These are phyloP conservation scores for Himalopsyche phryganea DNA, from an alignment of 1,140 invertebrate species.

Conservation along the genomic window DNA sequence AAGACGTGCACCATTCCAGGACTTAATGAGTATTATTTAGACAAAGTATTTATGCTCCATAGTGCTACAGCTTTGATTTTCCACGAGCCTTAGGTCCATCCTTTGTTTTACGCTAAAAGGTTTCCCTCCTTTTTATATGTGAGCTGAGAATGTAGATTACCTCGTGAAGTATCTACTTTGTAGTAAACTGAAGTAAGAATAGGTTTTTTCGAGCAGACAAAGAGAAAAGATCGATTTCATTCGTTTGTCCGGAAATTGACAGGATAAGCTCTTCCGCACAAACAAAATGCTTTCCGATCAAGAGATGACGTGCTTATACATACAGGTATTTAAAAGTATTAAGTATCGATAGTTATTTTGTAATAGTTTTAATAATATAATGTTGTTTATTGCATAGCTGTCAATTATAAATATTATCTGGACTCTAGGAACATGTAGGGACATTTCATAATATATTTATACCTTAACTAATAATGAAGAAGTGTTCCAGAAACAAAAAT, in stretches of 20 bases:
- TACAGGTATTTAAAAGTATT: neutral
- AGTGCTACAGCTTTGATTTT: neutral
- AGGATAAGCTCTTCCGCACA: slow-evolving; percentile 23
- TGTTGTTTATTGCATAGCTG: slow-evolving; percentile 11
- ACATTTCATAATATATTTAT: too few relatives aligned
- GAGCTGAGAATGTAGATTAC: too few relatives aligned
- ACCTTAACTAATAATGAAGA: too few relatives aligned
- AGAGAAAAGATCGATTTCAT: slow-evolving; percentile 23
- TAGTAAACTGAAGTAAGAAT: slow-evolving; percentile 18
- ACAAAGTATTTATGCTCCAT: neutral
- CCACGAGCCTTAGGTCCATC: neutral
- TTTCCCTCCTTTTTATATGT: neutral
- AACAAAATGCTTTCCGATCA: slow-evolving; percentile 15
- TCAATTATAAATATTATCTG: too few relatives aligned
- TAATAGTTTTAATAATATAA: too few relatives aligned
- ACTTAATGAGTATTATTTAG: slow-evolving; percentile 3
- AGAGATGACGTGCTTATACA: slow-evolving; percentile 5
- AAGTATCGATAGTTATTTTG: too few relatives aligned
- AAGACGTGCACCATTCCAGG: neutral
- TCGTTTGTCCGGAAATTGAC: slow-evolving; percentile 29
- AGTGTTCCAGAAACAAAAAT: too few relatives aligned
- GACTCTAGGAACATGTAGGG: too few relatives aligned
- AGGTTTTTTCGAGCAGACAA: slow-evolving; percentile 15
- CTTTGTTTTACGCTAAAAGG: slow-evolving; percentile 3
- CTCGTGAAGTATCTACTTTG: neutral